A percentile compares a stretch with the other conserved stretches of the same genome.
These are phyloP conservation scores for Coremacera marginata DNA, from an alignment of 2,888 invertebrate genomes.

Conservation along the genomic window DNA sequence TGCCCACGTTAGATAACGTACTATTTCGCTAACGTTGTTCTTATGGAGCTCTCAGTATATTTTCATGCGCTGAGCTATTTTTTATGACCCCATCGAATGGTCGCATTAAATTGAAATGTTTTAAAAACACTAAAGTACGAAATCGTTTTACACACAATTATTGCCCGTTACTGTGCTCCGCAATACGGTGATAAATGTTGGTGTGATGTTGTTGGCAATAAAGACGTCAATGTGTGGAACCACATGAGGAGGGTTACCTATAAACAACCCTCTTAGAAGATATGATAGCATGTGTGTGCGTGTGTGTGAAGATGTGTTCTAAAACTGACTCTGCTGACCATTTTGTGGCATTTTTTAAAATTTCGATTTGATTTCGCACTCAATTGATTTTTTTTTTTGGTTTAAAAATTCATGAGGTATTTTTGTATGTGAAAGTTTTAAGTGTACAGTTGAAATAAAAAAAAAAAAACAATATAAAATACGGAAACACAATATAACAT, in stretches of 20 bases:
- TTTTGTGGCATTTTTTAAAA: conserved; percentile 21
- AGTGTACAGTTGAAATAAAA: background rate
- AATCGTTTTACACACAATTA: conserved; percentile 17
- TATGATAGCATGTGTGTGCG: background rate
- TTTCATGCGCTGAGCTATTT: conserved; percentile 55
- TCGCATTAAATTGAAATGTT: conserved; percentile 58
- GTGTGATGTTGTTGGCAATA: conserved; percentile 12
- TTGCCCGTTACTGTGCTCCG: conserved; percentile 3
- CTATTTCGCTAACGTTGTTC: conserved; percentile 57
- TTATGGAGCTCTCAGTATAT: conserved; percentile 62
- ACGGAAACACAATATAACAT: too few relatives aligned
- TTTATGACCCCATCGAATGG: conserved; percentile 49
- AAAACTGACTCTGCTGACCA: conserved; percentile 28
- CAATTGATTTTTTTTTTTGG: conserved; percentile 60
- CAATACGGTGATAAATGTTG: conserved; percentile 11
- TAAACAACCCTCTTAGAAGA: conserved; percentile 7
- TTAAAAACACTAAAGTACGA: background rate
- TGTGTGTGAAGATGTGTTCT: background rate
- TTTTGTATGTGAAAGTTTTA: background rate
- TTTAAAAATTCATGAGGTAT: conserved; percentile 40
- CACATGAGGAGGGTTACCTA: conserved; percentile 2
- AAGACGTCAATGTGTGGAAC: background rate
- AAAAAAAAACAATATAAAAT: too few relatives aligned
- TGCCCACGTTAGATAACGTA: too few relatives aligned
- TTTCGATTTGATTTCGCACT: conserved; percentile 65